Conservation (phyloP, 2,888 invertebrate species). For the Chironomus riparius region DNA sequence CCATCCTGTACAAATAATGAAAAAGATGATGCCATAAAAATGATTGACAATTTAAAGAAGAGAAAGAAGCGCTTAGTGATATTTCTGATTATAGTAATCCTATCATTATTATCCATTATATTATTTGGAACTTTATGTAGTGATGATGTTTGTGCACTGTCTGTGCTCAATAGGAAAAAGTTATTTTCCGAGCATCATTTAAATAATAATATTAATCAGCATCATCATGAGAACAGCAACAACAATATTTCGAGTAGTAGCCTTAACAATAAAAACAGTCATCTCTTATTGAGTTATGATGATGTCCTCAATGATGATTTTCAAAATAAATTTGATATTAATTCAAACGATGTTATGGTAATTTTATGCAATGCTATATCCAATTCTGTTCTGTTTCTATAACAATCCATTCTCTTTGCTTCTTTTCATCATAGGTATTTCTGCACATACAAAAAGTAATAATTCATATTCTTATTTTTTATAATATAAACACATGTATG, state of each 20-base stretch:
- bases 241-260: not conserved
- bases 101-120: conserved; percentile 77
- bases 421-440: conserved; percentile 7
- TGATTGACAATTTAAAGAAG: conserved; percentile 47
- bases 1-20: conserved; percentile 36
- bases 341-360: conserved; percentile 93
- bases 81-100: conserved; percentile 68
- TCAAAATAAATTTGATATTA: conserved; percentile 65
- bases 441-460: conserved; percentile 25
- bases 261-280: not conserved
- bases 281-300: conserved; percentile 66
- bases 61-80: conserved; percentile 54
- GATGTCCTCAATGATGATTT: conserved; percentile 80
- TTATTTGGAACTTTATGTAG: conserved; percentile 86
- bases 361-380: not conserved
- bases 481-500: not conserved
- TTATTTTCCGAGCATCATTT: conserved; percentile 7
- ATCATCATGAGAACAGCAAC: not conserved
- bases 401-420: not conserved
- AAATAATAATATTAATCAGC: not conserved
- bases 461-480: not conserved
- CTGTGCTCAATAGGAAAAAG: conserved; percentile 24
- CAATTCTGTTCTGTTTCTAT: not conserved
- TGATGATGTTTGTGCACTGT: conserved; percentile 57
- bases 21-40: conserved; percentile 72